These are phyloP conservation scores for Pica pica DNA, from an alignment of 2,113 vertebrate species.

Conservation along the genomic window DNA sequence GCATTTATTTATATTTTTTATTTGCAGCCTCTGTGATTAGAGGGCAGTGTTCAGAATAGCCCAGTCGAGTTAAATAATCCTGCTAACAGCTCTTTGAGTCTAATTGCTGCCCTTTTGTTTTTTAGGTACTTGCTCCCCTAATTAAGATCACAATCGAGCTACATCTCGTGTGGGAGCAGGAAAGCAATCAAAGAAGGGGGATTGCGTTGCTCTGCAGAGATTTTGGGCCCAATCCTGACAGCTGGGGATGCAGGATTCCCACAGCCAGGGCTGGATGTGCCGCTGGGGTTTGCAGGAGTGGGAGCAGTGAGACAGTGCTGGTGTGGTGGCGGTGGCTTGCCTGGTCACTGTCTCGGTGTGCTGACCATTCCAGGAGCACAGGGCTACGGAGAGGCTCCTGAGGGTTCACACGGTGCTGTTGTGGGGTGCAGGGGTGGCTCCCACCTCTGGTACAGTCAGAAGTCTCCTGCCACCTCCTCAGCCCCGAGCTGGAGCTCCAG, in stretches of 20 bases:
- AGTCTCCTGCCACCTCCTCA: background rate
- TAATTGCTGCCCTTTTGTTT: constrained; percentile 34
- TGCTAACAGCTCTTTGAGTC: background rate
- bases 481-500: background rate
- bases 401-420: fast-evolving
- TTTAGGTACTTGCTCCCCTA: constrained; percentile 2
- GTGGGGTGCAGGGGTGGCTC: background rate
- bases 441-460: background rate
- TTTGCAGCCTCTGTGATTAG: constrained; percentile 30
- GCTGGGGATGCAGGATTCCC: background rate
- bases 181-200: background rate
- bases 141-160: constrained; percentile 19
- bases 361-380: fast-evolving
- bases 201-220: fast-evolving
- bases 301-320: fast-evolving
- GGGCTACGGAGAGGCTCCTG: background rate
- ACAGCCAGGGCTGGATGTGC: background rate
- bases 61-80: background rate
- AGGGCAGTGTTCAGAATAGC: constrained; percentile 28
- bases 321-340: background rate
- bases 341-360: fast-evolving
- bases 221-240: background rate
- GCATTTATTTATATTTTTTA: constrained; percentile 36
- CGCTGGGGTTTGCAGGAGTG: background rate
- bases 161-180: background rate